Evolutionary conservation across 2,113 vertebrate genomes (phyloP).

Genomic region (Galbula dea): DNA sequence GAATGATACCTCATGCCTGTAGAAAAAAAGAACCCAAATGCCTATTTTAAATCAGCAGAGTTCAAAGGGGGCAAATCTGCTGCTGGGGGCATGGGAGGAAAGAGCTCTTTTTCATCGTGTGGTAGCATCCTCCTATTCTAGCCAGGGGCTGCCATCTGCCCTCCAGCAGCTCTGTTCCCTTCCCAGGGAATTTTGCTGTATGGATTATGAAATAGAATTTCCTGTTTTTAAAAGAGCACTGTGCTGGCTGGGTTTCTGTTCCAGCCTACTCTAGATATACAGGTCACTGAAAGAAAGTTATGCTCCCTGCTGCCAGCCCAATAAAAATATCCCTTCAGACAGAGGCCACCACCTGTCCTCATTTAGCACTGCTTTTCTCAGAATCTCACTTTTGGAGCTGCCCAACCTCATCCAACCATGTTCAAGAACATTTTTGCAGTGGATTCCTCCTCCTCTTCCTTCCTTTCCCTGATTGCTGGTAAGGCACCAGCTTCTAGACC

Average conservation of each 20-base stretch:
- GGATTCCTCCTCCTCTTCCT: background rate
- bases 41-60: background rate
- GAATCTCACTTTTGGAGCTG: background rate
- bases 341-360: background rate
- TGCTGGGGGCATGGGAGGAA: background rate
- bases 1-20: background rate
- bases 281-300: background rate
- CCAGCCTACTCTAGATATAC: background rate
- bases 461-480: background rate
- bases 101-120: fast-evolving
- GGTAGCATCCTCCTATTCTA: background rate
- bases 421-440: background rate
- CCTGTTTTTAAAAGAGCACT: background rate
- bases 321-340: background rate
- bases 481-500: background rate
- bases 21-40: background rate
- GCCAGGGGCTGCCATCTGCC: background rate
- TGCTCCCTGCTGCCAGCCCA: background rate
- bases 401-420: background rate
- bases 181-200: background rate
- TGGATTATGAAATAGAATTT: background rate
- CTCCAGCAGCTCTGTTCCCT: background rate
- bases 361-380: background rate
- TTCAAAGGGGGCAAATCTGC: background rate
- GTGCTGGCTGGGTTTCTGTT: background rate